Evolutionary conservation across 2,888 invertebrate species (phyloP).

Genomic region (Creontiades dilutus): DNA sequence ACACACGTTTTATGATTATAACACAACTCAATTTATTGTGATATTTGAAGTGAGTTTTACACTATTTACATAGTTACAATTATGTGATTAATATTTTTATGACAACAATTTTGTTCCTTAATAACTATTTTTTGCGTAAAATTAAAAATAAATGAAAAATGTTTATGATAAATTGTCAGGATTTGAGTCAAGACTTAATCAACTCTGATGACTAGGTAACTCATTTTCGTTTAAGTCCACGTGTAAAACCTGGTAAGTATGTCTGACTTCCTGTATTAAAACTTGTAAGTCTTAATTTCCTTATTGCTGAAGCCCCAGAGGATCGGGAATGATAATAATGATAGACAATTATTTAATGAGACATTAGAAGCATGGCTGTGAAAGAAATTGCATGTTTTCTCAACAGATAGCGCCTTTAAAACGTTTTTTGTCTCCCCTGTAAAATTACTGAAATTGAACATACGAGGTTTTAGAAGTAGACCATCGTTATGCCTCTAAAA

Average conservation of each 20-base stretch:
- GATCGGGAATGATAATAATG: constrained; percentile 14
- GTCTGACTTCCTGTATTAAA: constrained; percentile 25
- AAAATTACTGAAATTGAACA: background rate
- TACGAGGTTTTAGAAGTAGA: background rate
- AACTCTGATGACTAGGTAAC: constrained; percentile 8
- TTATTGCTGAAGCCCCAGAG: constrained; percentile 20
- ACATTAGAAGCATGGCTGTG: background rate
- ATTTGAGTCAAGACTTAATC: constrained; percentile 19
- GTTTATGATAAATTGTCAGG: constrained; percentile 19
- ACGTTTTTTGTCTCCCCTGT: background rate
- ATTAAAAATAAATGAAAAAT: constrained; percentile 14
- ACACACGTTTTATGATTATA: constrained; percentile 24
- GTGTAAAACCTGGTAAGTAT: constrained; percentile 25
- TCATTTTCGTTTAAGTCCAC: constrained; percentile 25
- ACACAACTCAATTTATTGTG: constrained; percentile 25
- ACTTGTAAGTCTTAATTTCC: constrained; percentile 20
- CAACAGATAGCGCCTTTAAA: background rate
- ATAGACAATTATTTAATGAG: constrained; percentile 15
- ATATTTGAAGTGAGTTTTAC: constrained; percentile 25
- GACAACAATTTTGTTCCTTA: constrained; percentile 14
- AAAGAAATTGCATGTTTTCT: background rate
- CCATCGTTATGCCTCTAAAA: too few relatives aligned
- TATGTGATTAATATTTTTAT: constrained; percentile 14
- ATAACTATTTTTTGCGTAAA: constrained; percentile 5
- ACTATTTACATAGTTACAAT: constrained; percentile 25